These are phyloP conservation scores for Cosmia trapezina DNA, from an alignment of 2,888 invertebrate species.

Conservation along the genomic window DNA sequence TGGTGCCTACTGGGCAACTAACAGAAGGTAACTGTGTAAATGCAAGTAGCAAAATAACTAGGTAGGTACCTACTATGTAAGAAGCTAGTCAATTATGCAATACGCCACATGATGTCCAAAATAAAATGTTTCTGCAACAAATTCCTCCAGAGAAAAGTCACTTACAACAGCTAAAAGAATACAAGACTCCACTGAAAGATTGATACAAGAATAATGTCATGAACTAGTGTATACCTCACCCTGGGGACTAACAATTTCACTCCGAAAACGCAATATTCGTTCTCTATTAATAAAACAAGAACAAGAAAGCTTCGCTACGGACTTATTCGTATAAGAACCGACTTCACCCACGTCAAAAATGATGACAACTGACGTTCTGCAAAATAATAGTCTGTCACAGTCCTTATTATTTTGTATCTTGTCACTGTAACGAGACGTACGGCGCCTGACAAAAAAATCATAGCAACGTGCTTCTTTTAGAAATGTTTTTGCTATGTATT, in stretches of 20 bases:
- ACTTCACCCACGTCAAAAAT: slow-evolving; percentile 74
- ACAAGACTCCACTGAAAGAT: slow-evolving; percentile 31
- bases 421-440: slow-evolving; percentile 55
- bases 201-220: slow-evolving; percentile 39
- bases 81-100: neutral
- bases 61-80: too few relatives aligned
- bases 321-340: slow-evolving; percentile 52
- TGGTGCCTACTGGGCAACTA: neutral
- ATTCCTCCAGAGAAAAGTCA: slow-evolving; percentile 5
- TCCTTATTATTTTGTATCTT: slow-evolving; percentile 61
- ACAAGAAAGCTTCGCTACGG: slow-evolving; percentile 42
- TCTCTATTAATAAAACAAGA: slow-evolving; percentile 61
- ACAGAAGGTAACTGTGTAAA: neutral
- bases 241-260: slow-evolving; percentile 44
- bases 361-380: slow-evolving; percentile 76
- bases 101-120: too few relatives aligned
- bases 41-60: neutral
- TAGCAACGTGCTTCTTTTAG: slow-evolving; percentile 48
- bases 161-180: slow-evolving; percentile 12
- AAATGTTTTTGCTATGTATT: slow-evolving; percentile 42
- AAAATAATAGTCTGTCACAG: slow-evolving; percentile 67
- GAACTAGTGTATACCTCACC: slow-evolving; percentile 16
- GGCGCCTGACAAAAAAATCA: slow-evolving; percentile 51
- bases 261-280: slow-evolving; percentile 57
- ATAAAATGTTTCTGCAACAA: neutral